These are phyloP conservation scores for Forbesichthys agassizii DNA, from an alignment of 2,113 vertebrate species.

Conservation along the genomic window DNA sequence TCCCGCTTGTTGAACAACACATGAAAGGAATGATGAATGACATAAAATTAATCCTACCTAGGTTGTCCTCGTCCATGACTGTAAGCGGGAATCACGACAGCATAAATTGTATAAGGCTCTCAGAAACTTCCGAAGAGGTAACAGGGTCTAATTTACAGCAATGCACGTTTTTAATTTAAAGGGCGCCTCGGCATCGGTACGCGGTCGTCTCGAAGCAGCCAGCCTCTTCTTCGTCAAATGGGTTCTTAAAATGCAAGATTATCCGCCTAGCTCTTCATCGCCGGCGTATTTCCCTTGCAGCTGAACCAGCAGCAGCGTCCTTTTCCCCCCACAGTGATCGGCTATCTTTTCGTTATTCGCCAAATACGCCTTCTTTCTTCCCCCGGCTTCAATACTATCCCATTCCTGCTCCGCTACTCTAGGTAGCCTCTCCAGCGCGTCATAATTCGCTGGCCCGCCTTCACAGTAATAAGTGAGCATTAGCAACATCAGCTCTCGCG, in stretches of 20 bases:
- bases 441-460: slow-evolving; percentile 43
- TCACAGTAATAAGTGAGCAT: not conserved
- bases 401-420: slow-evolving; percentile 36
- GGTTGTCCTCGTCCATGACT: slow-evolving; percentile 76
- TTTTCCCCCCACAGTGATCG: slow-evolving; percentile 28
- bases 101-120: slow-evolving; percentile 15
- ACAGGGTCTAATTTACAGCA: slow-evolving; percentile 27
- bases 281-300: slow-evolving; percentile 6
- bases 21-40: slow-evolving; percentile 4
- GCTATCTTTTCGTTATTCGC: slow-evolving; percentile 36
- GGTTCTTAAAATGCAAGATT: slow-evolving; percentile 15
- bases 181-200: slow-evolving; percentile 52
- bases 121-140: slow-evolving; percentile 55
- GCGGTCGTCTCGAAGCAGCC: slow-evolving; percentile 51
- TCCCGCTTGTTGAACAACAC: not conserved
- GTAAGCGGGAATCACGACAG: slow-evolving; percentile 31
- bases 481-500: slow-evolving; percentile 36
- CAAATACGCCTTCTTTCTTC: slow-evolving; percentile 51
- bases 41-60: slow-evolving; percentile 62
- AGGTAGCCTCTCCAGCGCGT: slow-evolving; percentile 38
- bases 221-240: slow-evolving; percentile 50
- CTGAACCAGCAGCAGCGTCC: slow-evolving; percentile 18
- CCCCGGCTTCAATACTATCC: slow-evolving; percentile 26
- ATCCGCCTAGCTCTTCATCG: slow-evolving; percentile 17
- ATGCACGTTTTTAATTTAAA: slow-evolving; percentile 43